These are phyloP conservation scores for Drosophila aldrichi DNA, from an alignment of 2,888 invertebrate species.

Conservation along the genomic window DNA sequence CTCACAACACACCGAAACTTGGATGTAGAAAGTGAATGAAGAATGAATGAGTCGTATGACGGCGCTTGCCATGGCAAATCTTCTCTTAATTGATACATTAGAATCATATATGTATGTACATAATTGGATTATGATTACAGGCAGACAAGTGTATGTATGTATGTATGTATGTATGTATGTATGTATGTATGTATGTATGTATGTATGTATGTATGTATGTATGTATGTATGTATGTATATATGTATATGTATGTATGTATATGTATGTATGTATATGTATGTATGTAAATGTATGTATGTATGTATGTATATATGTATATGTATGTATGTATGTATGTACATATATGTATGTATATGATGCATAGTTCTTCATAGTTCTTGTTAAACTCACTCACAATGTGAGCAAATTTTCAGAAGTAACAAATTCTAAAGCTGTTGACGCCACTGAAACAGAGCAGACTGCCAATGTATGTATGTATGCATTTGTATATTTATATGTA, in stretches of 20 bases:
- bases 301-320: not conserved
- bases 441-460: too few relatives aligned
- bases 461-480: not conserved
- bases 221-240: not conserved
- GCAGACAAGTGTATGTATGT: not conserved
- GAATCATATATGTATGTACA: too few relatives aligned
- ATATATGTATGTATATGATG: not conserved
- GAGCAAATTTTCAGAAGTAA: not conserved
- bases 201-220: not conserved
- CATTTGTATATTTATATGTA: too few relatives aligned
- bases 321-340: not conserved
- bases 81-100: slow-evolving; percentile 39
- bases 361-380: not conserved
- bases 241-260: too few relatives aligned
- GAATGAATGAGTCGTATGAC: slow-evolving; percentile 7
- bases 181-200: not conserved
- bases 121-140: slow-evolving; percentile 23
- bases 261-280: too few relatives aligned
- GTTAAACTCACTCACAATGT: not conserved
- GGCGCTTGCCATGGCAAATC: slow-evolving; percentile 26
- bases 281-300: too few relatives aligned
- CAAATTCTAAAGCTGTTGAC: not conserved
- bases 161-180: not conserved
- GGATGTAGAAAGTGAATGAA: slow-evolving; percentile 32
- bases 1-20: slow-evolving; percentile 38